phyloP scores from a whole-genome alignment of 1,140 invertebrate genomes.

The Neoseiulus cucumeris region DNA sequence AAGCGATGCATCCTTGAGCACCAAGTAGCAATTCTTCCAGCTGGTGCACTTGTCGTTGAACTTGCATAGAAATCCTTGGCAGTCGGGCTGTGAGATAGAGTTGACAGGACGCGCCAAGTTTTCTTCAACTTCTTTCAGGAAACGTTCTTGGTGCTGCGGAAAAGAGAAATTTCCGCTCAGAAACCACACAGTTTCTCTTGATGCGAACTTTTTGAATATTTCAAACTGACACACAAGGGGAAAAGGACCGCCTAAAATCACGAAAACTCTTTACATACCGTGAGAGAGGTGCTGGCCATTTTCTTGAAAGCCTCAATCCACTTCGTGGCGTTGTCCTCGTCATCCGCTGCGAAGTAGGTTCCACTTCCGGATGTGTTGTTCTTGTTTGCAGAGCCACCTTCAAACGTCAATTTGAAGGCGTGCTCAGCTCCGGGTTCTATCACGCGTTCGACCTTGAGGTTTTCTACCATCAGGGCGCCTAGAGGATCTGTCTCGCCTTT shows the following conservation, averaged over 20 bases:
- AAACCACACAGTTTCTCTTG: neutral
- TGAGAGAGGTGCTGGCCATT: slow-evolving; percentile 4
- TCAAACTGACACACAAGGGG: no score
- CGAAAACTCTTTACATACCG: neutral
- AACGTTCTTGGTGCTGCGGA: slow-evolving; percentile 42
- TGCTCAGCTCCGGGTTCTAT: slow-evolving; percentile 34
- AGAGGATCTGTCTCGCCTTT: slow-evolving; percentile 43
- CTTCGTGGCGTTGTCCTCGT: slow-evolving; percentile 45
- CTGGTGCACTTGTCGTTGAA: slow-evolving; percentile 43
- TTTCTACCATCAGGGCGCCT: slow-evolving; percentile 62
- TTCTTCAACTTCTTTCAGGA: slow-evolving; percentile 43
- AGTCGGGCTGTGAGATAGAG: slow-evolving; percentile 57
- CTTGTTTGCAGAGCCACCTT: slow-evolving; percentile 44
- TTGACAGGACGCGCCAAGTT: slow-evolving; percentile 31
- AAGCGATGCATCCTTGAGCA: slow-evolving; percentile 80
- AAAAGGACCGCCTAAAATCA: neutral
- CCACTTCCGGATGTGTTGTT: neutral
- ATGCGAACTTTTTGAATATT: no score
- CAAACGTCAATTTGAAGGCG: slow-evolving; percentile 49
- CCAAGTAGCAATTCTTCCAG: slow-evolving; percentile 78
- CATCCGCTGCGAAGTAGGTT: slow-evolving; percentile 52
- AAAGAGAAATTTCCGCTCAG: neutral
- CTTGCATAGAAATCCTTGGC: slow-evolving; percentile 71
- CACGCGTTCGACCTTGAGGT: slow-evolving; percentile 48
- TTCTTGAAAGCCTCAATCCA: slow-evolving; percentile 33